Base-by-base conservation (phyloP, 2,888 invertebrate genomes). In the Watsonalla cultraria region DNA sequence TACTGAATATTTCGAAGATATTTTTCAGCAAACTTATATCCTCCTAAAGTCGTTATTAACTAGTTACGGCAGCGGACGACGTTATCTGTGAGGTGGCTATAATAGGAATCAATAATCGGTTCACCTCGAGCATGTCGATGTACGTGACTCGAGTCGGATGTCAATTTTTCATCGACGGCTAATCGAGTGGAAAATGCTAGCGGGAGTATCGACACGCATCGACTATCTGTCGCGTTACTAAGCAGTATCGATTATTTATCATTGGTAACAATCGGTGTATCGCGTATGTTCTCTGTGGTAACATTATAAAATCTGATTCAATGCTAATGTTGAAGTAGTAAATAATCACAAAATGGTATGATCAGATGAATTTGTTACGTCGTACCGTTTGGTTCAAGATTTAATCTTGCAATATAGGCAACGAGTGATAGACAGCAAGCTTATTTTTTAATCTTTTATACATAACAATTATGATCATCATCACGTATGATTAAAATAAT, bases 161-260 rank as follows among this genome's bases (percentile, higher is more conserved):
- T 68, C 73, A 72, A 81, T 79, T 78, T 79, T 77, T 79, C 79
- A 76, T 71, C 76, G 68, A 64, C 47, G 66, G 63, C 62, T 76
- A 81, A 82, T 82, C 79, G 79, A 72, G 74, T 65, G 77, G 77
- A 78, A 78, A 82, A 81, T 80, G 75, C 74, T 76, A 69, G 68
- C 35, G 48, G 49, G 14, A 65, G 65, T 68, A 71, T 74, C 74
- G 68, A 70, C 70, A 66, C 61, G 64, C 65, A 62, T 60, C 55
- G 46, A 56, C 54, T 55, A 39, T 52, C 15, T 13, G 39, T 34
- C 52, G 52, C 11, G 42, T 42, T 11, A 37, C 8, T 37, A 7
- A 42, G 42, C 11, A 42, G 37, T 37, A 39, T 52, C 39, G 47
- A 46, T 45, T 11, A 15, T 9, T 37, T 49, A 37, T 35, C 35